Evolutionary conservation across 1,140 invertebrate species (phyloP).

Genomic region (Centruroides sculpturatus): DNA sequence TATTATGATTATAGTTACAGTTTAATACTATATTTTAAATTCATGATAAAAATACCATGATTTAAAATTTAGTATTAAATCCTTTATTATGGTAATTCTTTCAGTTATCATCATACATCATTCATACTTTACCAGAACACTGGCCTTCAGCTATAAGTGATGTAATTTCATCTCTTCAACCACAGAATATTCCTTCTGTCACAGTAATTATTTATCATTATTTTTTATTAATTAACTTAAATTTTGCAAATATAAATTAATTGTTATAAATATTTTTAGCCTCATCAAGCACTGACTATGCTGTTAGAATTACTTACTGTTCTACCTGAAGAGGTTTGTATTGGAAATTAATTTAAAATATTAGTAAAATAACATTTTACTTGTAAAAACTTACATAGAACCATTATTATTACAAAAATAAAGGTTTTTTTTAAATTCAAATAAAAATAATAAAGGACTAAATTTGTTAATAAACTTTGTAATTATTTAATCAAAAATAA

Average conservation of each 20-base stretch:
- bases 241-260: neutral
- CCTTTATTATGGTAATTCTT: constrained; percentile 18
- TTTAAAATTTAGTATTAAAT: no score
- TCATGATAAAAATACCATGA: no score
- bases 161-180: constrained; percentile 46
- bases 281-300: constrained; percentile 40
- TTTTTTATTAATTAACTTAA: neutral
- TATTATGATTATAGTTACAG: no score
- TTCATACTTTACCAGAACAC: constrained; percentile 42
- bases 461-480: no score
- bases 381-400: no score
- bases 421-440: no score
- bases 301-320: constrained; percentile 55
- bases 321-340: constrained; percentile 60
- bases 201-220: constrained; percentile 8
- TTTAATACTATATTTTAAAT: no score
- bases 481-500: no score
- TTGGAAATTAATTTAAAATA: no score
- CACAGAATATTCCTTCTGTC: constrained; percentile 38
- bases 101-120: constrained; percentile 48
- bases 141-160: constrained; percentile 50
- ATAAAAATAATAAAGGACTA: no score
- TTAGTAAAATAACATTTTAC: no score
- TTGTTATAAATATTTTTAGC: constrained; percentile 18
- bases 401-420: no score